Evolutionary conservation across 2,113 vertebrate genomes (phyloP).

Genomic region (Gallinago paraguaiae): DNA sequence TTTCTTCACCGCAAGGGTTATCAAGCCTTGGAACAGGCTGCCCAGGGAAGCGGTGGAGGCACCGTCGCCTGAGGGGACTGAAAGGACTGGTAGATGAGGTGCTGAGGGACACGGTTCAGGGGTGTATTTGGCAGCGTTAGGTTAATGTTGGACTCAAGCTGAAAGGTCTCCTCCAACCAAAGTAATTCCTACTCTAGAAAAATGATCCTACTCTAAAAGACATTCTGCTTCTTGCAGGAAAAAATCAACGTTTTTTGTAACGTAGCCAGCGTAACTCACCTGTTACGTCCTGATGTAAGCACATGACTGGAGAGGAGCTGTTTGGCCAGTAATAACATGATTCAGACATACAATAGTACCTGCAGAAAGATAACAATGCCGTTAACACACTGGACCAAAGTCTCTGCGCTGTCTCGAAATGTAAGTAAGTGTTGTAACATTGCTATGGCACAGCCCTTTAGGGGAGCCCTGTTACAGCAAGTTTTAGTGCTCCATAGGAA

Average conservation of each 20-base stretch:
- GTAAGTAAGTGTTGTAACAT: not conserved
- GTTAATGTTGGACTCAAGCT: not conserved
- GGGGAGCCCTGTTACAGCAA: not conserved
- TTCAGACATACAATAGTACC: not conserved
- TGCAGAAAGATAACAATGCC: not conserved
- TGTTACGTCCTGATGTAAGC: not conserved
- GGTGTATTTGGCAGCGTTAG: not conserved
- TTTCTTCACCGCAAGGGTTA: not conserved
- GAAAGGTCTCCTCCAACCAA: not conserved
- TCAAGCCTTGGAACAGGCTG: not conserved
- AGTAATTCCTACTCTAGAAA: not conserved
- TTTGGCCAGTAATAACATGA: not conserved
- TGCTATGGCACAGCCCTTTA: not conserved
- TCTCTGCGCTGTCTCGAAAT: not conserved
- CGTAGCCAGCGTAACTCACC: not conserved
- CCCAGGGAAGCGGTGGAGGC: not conserved
- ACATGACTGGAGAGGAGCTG: not conserved
- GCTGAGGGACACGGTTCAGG: not conserved
- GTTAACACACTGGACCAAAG: not conserved
- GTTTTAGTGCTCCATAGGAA: not conserved
- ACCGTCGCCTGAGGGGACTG: not conserved
- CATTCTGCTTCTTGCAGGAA: slow-evolving; percentile 7
- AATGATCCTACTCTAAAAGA: slow-evolving; percentile 8
- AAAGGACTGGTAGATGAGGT: no score
- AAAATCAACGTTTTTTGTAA: slow-evolving; percentile 3